Evolutionary conservation across 37 sponge, comb jelly and placozoan species (phyloP).

Genomic region (Oscarella lobularis): DNA sequence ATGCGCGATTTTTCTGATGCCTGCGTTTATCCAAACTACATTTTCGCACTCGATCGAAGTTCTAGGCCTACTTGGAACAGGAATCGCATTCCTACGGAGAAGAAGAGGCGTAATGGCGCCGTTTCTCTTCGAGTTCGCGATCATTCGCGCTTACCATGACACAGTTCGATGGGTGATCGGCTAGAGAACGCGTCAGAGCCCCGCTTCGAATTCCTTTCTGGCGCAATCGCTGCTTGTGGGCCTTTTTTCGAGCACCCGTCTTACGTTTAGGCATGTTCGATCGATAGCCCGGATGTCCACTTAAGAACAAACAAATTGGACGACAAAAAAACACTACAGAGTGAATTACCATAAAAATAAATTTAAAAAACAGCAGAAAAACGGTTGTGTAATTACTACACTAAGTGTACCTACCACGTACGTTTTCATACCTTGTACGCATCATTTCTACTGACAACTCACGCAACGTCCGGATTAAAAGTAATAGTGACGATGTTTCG

Average conservation of each 20-base stretch:
- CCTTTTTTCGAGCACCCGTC: constrained; percentile 89
- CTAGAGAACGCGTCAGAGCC: constrained; percentile 27
- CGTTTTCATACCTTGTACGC: too few species aligned
- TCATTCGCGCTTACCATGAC: constrained; percentile 38
- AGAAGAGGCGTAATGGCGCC: too few species aligned
- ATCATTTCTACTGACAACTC: too few species aligned
- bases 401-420: too few species aligned
- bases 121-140: neutral
- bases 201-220: constrained; percentile 66
- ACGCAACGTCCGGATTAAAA: too few species aligned
- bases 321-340: too few species aligned
- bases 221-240: constrained; percentile 75
- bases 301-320: too few species aligned
- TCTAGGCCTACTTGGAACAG: constrained; percentile 45
- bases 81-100: constrained; percentile 73
- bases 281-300: too few species aligned
- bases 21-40: constrained; percentile 9
- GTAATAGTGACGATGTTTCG: too few species aligned
- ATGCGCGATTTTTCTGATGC: constrained; percentile 91
- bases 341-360: too few species aligned
- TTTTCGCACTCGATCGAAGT: neutral
- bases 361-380: too few species aligned
- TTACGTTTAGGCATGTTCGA: constrained; percentile 99
- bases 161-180: constrained; percentile 50
- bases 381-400: too few species aligned